Evolutionary conservation across 2,113 vertebrate genomes (phyloP).

Genomic region (Grammomys dolichurus): DNA sequence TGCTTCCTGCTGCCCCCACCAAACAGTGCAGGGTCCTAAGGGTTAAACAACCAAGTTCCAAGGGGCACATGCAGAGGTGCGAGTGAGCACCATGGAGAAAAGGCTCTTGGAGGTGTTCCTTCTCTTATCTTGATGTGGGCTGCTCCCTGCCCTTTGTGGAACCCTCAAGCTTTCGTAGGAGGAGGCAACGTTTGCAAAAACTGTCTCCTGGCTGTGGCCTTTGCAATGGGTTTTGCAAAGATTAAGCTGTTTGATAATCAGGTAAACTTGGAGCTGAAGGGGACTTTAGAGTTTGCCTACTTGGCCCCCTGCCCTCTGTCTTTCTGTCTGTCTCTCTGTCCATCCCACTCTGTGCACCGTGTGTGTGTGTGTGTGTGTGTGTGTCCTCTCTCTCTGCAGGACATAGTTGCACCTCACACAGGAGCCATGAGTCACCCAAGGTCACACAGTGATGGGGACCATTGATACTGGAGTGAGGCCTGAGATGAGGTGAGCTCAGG

Average conservation of each 20-base stretch:
- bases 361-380: not conserved
- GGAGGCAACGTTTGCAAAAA: slow-evolving; percentile 70
- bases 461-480: not conserved
- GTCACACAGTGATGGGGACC: not conserved
- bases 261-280: slow-evolving; percentile 75
- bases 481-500: rapidly evolving
- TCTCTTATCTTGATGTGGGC: slow-evolving; percentile 76
- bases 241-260: slow-evolving; percentile 77
- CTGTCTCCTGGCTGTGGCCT: slow-evolving; percentile 65
- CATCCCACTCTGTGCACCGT: too few species aligned
- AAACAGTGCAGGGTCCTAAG: not conserved
- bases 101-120: not conserved
- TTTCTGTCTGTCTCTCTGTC: not conserved
- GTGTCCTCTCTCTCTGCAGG: not conserved
- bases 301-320: slow-evolving; percentile 14
- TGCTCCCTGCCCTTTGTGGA: slow-evolving; percentile 64
- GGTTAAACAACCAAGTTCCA: slow-evolving; percentile 28
- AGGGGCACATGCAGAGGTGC: not conserved
- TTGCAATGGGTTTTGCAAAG: slow-evolving; percentile 70
- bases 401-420: slow-evolving; percentile 8
- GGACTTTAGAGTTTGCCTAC: slow-evolving; percentile 68
- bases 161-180: slow-evolving; percentile 63
- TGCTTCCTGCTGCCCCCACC: not conserved
- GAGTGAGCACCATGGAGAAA: not conserved
- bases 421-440: not conserved